Evolutionary conservation across 2,113 vertebrate genomes (phyloP).

Genomic region (Brachypteracias leptosomus): DNA sequence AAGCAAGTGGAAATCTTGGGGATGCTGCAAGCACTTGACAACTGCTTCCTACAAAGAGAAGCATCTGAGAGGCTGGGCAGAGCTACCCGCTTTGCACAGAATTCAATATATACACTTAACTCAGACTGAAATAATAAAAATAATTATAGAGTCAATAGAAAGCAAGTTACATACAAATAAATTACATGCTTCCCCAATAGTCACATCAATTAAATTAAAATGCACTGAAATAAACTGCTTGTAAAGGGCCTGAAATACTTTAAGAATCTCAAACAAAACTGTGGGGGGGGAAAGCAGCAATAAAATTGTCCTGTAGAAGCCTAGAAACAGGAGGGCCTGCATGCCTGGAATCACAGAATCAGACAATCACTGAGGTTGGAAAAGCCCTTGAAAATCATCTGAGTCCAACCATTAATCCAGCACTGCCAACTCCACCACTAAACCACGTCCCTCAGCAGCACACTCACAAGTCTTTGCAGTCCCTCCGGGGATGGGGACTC

Average conservation of each 20-base stretch:
- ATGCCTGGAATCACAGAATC: neutral
- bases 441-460: neutral
- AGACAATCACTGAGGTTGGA: neutral
- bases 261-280: neutral
- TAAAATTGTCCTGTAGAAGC: neutral
- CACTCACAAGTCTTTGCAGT: neutral
- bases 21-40: neutral
- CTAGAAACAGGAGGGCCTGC: neutral
- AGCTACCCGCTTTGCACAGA: neutral
- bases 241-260: neutral
- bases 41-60: neutral
- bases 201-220: neutral
- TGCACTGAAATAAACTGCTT: neutral
- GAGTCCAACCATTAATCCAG: neutral
- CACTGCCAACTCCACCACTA: neutral
- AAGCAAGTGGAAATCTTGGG: neutral
- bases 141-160: neutral
- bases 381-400: neutral
- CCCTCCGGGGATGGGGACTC: neutral
- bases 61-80: neutral
- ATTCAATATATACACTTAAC: neutral
- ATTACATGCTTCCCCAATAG: neutral
- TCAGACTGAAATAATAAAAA: neutral
- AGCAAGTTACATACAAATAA: neutral
- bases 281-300: accelerated